These are phyloP conservation scores for Otolemur garnettii DNA, from an alignment of 2,113 vertebrate genomes.

Conservation along the genomic window DNA sequence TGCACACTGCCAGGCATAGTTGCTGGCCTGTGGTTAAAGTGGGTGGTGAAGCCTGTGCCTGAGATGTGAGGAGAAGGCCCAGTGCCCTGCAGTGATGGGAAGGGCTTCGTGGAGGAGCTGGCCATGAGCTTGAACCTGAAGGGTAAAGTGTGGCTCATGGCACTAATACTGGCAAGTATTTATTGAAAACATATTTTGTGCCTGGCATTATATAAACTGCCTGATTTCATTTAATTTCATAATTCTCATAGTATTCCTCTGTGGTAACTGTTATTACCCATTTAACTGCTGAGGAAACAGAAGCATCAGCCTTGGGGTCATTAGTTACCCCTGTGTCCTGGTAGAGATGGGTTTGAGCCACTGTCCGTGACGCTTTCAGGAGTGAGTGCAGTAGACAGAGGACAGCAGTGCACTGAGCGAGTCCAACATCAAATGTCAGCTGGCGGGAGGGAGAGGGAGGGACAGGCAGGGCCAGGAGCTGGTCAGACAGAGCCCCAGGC, in stretches of 20 bases:
- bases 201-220: neutral
- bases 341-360: neutral
- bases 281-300: neutral
- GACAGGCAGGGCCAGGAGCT: neutral
- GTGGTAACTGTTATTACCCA: neutral
- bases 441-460: neutral
- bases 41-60: neutral
- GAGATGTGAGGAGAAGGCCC: neutral
- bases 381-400: neutral
- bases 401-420: neutral
- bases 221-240: slow-evolving; percentile 41
- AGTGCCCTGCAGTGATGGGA: neutral
- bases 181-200: neutral
- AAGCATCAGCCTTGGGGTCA: neutral
- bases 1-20: neutral
- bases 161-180: neutral
- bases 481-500: neutral
- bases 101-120: neutral
- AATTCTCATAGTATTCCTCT: neutral
- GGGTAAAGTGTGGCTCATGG: neutral
- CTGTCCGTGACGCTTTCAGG: neutral
- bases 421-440: neutral
- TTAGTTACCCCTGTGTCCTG: neutral
- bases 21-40: neutral
- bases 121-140: neutral